phyloP scores from a whole-genome alignment of 2,113 vertebrate species.

The Sphyrna mokarran region DNA sequence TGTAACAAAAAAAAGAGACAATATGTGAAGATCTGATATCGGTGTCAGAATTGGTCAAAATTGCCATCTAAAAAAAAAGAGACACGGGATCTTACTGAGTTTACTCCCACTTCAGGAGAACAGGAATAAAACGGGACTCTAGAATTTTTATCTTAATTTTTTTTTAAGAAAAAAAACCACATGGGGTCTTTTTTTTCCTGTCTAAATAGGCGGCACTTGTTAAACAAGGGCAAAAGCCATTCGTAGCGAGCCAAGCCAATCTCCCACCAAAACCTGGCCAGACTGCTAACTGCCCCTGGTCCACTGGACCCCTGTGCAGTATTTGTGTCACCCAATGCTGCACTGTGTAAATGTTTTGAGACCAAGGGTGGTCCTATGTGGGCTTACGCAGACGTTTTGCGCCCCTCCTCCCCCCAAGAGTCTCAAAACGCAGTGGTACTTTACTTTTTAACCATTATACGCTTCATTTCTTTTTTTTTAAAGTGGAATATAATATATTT shows the following conservation, averaged over 20 bases:
- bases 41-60: not conserved
- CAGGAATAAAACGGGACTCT: slow-evolving; percentile 21
- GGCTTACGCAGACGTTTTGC: not conserved
- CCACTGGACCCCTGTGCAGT: not conserved
- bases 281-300: not conserved
- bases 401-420: not conserved
- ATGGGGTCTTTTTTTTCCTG: not conserved
- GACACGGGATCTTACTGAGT: not conserved
- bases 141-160: not conserved
- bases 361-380: not conserved
- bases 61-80: slow-evolving; percentile 1
- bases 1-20: not conserved
- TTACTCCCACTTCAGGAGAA: not conserved
- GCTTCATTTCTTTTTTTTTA: not conserved
- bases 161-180: not conserved
- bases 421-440: slow-evolving; percentile 23
- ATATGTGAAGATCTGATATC: slow-evolving; percentile 9
- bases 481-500: slow-evolving; percentile 34
- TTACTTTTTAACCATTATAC: not conserved
- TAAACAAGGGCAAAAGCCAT: slow-evolving; percentile 28
- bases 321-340: not conserved
- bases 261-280: not conserved
- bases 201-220: slow-evolving; percentile 30
- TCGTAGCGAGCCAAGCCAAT: too few species aligned
- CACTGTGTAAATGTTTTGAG: slow-evolving; percentile 1